Percentiles rank a stretch among this genome's conserved stretches.
These are phyloP conservation scores for Colletes latitarsis DNA, from an alignment of 1,140 invertebrate species.

Conservation along the genomic window DNA sequence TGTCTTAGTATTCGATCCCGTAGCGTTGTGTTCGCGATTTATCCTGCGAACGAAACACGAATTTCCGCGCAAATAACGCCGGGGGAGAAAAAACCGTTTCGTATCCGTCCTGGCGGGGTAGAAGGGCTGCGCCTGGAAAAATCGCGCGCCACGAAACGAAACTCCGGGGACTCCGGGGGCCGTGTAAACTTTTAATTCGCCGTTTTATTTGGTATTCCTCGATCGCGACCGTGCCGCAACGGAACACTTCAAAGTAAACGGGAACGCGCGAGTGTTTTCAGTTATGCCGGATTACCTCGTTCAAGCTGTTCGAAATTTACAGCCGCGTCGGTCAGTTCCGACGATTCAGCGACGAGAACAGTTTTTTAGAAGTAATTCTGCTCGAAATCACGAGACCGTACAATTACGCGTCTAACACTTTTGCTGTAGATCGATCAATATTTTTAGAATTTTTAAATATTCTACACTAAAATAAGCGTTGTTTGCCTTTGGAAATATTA, in stretches of 20 bases:
- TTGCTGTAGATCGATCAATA: too few species aligned
- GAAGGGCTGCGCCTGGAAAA: neutral
- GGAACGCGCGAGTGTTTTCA: neutral
- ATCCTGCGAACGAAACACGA: neutral
- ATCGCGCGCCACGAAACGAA: neutral
- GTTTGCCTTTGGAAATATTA: too few species aligned
- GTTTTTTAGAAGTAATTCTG: too few species aligned
- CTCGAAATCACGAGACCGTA: too few species aligned
- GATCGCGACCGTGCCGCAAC: neutral
- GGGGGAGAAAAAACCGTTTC: too few species aligned
- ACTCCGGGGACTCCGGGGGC: neutral
- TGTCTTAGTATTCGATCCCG: neutral
- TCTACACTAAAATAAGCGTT: too few species aligned
- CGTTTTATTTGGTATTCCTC: neutral
- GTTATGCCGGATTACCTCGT: constrained; percentile 6
- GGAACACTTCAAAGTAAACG: too few species aligned
- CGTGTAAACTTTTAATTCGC: constrained; percentile 24
- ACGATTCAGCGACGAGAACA: neutral
- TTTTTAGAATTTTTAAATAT: too few species aligned
- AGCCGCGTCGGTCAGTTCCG: constrained; percentile 7
- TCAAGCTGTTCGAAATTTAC: constrained; percentile 18
- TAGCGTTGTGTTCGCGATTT: too few species aligned
- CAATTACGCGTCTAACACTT: too few species aligned
- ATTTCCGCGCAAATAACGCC: neutral
- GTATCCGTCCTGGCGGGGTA: too few species aligned